Conservation (phyloP, 2,888 invertebrate species). For the Piscicola geometra region DNA sequence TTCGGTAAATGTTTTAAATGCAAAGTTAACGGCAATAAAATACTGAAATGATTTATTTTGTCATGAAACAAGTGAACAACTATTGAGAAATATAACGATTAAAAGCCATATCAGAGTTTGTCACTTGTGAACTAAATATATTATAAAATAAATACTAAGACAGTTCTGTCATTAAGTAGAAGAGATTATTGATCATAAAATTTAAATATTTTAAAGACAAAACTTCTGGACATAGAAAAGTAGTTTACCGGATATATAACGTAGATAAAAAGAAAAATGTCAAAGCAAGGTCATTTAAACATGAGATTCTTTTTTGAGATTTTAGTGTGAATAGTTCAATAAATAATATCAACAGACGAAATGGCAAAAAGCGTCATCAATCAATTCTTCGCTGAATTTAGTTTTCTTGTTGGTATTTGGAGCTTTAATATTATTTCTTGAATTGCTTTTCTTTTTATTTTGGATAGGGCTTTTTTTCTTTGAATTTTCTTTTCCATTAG, state of each 20-base stretch:
- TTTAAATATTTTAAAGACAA: no score
- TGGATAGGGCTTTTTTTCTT: no score
- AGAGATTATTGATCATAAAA: no score
- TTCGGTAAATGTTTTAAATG: not conserved
- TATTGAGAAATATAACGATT: no score
- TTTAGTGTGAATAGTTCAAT: not conserved
- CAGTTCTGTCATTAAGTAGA: no score
- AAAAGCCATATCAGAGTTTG: no score
- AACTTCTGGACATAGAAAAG: no score
- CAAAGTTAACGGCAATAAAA: conserved; percentile 6
- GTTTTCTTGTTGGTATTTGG: conserved; percentile 5
- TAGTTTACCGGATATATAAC: no score
- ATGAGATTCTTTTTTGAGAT: not conserved
- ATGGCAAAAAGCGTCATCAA: not conserved
- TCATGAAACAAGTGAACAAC: no score
- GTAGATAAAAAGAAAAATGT: not conserved
- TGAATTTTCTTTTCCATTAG: not conserved
- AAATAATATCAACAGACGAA: not conserved
- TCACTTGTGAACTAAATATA: no score
- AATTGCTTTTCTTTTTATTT: not conserved
- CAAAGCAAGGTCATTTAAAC: not conserved
- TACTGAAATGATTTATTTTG: not conserved
- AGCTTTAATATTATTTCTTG: conserved; percentile 5
- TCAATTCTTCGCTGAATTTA: not conserved
- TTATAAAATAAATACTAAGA: no score